phyloP scores from a whole-genome alignment of 2,113 vertebrate genomes.

The Panurus biarmicus region DNA sequence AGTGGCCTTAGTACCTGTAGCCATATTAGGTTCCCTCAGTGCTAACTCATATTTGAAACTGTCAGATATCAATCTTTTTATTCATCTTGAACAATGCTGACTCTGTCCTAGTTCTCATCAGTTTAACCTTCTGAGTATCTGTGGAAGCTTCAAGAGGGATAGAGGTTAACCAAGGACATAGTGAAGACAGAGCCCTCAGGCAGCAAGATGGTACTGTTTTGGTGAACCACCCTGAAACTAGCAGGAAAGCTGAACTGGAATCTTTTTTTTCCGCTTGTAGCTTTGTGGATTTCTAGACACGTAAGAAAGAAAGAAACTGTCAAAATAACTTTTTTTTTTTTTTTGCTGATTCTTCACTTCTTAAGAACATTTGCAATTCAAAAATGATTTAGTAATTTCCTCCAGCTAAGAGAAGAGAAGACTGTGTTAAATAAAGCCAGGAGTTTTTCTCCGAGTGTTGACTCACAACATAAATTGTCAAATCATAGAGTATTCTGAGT shows the following conservation, averaged over 20 bases:
- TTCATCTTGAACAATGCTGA: background rate
- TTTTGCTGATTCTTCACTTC: background rate
- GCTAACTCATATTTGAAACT: background rate
- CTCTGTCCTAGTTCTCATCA: background rate
- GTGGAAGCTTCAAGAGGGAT: background rate
- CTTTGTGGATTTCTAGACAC: background rate
- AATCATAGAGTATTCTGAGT: background rate
- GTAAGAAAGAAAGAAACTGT: background rate
- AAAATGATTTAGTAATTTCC: background rate
- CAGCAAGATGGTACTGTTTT: background rate
- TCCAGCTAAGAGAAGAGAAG: background rate
- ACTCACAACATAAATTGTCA: background rate
- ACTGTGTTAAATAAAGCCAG: background rate
- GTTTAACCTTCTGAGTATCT: background rate
- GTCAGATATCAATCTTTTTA: background rate
- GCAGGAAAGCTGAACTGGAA: background rate
- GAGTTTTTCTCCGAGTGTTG: background rate
- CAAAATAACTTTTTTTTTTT: background rate
- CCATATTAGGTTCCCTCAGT: background rate
- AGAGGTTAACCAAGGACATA: background rate
- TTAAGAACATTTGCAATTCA: slow-evolving; percentile 14
- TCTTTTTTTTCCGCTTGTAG: background rate
- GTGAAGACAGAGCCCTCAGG: background rate
- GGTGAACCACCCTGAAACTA: background rate
- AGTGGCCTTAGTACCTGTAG: background rate